Base-by-base conservation (phyloP, 2,888 invertebrate species). In the Colostygia pectinataria region DNA sequence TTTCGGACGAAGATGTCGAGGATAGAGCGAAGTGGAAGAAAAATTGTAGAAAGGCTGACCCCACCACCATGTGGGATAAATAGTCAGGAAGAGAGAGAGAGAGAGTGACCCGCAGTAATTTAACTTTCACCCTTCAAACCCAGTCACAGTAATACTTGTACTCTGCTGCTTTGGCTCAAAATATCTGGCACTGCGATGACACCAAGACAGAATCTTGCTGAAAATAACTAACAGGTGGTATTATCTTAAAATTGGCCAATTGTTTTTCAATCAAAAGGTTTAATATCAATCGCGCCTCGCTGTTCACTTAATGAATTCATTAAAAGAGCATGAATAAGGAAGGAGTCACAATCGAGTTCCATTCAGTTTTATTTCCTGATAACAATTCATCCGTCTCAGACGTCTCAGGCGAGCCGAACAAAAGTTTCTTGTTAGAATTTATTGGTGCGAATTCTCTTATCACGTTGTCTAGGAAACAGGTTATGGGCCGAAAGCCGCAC, bases 351-450 rank as follows among this genome's bases (percentile, higher is more conserved):
- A 24, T 18, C 8, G 12, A 18, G 34, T 43, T 42, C 18, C 15
- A 10, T 20, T 7, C 5, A 39, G 29, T 10, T 38, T 29, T 39
- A 18, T 20, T 39, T 29, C 4, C 18, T 4, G 7, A 18, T 2
- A n/a, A 37, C 10, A 4, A 25, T 20, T 6, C 1, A 29, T 39
- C 9, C 28, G 9, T 39, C 23, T 15, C 12, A n/a, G 1, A 8
- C 20, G 20, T n/a, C n/a, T n/a, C 28, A 20, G 6, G 8, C 4
- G 28, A 13, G 9, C 18, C 39, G 29, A 12, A 27, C 43, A 43
- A 34, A 28, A 36, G 20, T 18, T 18, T 4, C 32, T 12, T 27
- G 18, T 36, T 28, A 34, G 20, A 27, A 28, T 36, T 43, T 28
- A 32, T 32, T n/a, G 9, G n/a, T 18, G 7, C 14, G 2, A 18